Base-by-base conservation (phyloP, 2,797 vertebrate genomes). In the Kryptopterus vitreolus region DNA sequence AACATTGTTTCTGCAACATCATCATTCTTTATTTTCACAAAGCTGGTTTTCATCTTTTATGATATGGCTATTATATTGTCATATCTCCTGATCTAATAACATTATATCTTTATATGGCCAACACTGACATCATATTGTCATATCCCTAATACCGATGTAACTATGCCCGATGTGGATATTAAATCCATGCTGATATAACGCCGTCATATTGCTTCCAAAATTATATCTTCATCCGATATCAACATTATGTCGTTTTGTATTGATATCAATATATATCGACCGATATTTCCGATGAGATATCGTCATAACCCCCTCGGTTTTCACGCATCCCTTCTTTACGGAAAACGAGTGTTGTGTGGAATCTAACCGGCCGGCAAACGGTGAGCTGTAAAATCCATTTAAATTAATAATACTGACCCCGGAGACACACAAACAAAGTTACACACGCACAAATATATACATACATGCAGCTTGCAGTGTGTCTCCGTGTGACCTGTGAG, bases 391-490 rank as follows among this genome's bases (percentile, higher is more conserved):
- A 78, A 87, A 84, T 72, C 70, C 78, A 85, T 85, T 77, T 79
- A 59, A 88, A 85, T 80, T 83, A 83, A 86, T 87, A 86, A 87
- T 79, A 76, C 62, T 78, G 86, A 85, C 75, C 77, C 63, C 65
- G 57, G 73, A 81, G 81, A 53, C 52, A 63, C 52, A 75, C 77
- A 22, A 35, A 48, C 48, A 24, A 4, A 69, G 12, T 24, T 66
- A 70, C 18, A 35, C 50, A 52, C 22, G 38, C 57, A 68, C 48
- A 72, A 70, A 35, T 43, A 52, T 43, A 18, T 18, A 68, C 68
- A 77, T 52, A 74, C 52, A 68, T 11, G 18, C 1, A 31, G 26
- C 6, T 1, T 50, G 66, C 50, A 68, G 62, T 82, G n/a, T 65
- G 48, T 80, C 86, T 85, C 85, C 83, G 77, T 81, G 59, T 53